phyloP scores from a whole-genome alignment of 2,888 invertebrate species.

The Hylaea fasciaria region DNA sequence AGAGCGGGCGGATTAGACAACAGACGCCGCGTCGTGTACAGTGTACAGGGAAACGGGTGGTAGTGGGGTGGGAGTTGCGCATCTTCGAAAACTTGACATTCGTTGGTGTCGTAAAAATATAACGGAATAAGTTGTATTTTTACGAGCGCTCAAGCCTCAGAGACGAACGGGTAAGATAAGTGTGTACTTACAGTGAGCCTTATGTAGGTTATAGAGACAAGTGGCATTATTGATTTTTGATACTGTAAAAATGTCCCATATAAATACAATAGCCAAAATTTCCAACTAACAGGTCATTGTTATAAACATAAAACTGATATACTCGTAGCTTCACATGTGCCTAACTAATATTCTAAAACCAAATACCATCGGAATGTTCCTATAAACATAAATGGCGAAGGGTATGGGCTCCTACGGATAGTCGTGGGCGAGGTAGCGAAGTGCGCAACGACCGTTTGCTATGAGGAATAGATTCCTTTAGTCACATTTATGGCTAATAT shows the following conservation, averaged over 20 bases:
- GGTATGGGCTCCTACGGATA: constrained; percentile 22
- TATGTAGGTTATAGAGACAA: constrained; percentile 33
- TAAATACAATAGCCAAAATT: neutral
- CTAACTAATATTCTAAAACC: neutral
- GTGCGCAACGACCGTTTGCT: constrained; percentile 48
- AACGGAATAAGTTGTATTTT: constrained; percentile 79
- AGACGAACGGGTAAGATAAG: constrained; percentile 59
- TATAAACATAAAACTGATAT: neutral
- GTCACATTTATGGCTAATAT: constrained; percentile 85
- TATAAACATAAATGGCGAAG: constrained; percentile 9
- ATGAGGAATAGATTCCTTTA: constrained; percentile 77
- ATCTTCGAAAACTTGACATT: constrained; percentile 78
- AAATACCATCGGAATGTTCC: constrained; percentile 7
- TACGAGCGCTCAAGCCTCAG: constrained; percentile 69
- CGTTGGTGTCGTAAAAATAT: constrained; percentile 80
- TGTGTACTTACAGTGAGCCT: constrained; percentile 38
- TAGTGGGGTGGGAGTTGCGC: constrained; percentile 48
- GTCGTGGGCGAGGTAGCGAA: constrained; percentile 33
- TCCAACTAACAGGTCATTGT: neutral
- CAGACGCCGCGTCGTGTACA: constrained; percentile 49
- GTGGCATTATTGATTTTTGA: constrained; percentile 31
- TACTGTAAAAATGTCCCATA: neutral
- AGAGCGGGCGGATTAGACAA: constrained; percentile 48
- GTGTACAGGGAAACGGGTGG: constrained; percentile 32
- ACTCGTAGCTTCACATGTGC: neutral